Conservation (phyloP, 1,140 invertebrate genomes). For the Leptinotarsa texana region DNA sequence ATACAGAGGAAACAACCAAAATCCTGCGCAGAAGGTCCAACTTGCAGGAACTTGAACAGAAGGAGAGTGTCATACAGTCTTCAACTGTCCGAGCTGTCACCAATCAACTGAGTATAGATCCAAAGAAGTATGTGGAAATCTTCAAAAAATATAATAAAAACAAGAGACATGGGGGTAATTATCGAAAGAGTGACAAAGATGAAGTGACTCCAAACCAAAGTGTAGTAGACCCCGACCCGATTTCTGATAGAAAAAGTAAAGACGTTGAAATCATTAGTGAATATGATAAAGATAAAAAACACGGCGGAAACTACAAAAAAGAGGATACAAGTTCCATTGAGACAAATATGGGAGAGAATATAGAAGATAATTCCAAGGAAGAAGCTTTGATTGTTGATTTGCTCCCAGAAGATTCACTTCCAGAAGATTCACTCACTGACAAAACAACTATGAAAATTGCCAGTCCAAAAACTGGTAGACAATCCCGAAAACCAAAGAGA, state of each 20-base stretch:
- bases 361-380: constrained; percentile 27
- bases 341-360: constrained; percentile 7
- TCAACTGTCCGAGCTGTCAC: not conserved
- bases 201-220: constrained; percentile 22
- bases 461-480: not conserved
- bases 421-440: not conserved
- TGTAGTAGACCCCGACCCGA: too few relatives aligned
- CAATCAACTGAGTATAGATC: not conserved
- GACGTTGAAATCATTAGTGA: constrained; percentile 37
- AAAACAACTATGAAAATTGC: not conserved
- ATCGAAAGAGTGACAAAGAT: constrained; percentile 17
- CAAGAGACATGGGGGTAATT: constrained; percentile 44
- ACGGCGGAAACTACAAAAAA: constrained; percentile 37
- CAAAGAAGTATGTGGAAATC: constrained; percentile 25
- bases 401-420: not conserved
- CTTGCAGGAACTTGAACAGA: not conserved
- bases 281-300: constrained; percentile 29
- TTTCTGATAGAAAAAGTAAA: constrained; percentile 7
- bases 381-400: not conserved
- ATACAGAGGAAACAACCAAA: constrained; percentile 30
- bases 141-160: constrained; percentile 37
- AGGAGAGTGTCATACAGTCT: not conserved
- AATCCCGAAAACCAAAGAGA: not conserved
- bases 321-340: constrained; percentile 11
- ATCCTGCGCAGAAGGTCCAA: constrained; percentile 37